A percentile compares a stretch with the other conserved stretches of the same genome.
Conservation (phyloP, 2,797 vertebrate genomes). For the Lacerta viridis region DNA sequence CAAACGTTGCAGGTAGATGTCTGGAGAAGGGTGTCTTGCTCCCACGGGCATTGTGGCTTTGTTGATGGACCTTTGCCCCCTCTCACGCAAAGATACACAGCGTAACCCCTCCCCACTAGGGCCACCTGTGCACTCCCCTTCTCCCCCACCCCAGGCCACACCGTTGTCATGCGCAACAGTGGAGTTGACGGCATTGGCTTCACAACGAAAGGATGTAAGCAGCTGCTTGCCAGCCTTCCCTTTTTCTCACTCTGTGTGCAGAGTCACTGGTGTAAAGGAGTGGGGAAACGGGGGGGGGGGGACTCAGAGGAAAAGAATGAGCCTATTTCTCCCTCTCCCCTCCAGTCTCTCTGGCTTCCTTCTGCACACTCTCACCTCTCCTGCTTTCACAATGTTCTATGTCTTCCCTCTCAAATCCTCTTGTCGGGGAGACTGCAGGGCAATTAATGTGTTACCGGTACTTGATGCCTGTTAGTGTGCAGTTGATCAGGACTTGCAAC, state of each 20-base stretch:
- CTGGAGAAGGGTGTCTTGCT: too few relatives aligned
- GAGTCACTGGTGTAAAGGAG: not conserved
- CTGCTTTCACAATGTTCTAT: not conserved
- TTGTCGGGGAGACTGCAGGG: not conserved
- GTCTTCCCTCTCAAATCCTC: not conserved
- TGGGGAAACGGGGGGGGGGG: too few relatives aligned
- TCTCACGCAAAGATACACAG: too few relatives aligned
- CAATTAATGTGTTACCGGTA: not conserved
- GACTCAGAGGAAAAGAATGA: not conserved
- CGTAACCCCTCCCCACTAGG: too few relatives aligned
- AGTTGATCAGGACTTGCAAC: not conserved
- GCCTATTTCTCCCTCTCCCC: not conserved
- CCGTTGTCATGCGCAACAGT: too few relatives aligned
- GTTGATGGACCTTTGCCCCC: too few relatives aligned
- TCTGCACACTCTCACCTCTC: not conserved
- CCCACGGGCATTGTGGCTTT: too few relatives aligned
- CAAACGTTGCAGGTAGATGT: too few relatives aligned
- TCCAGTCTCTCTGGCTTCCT: too few relatives aligned
- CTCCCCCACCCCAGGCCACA: too few relatives aligned
- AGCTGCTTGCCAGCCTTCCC: not conserved
- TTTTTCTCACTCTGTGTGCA: not conserved
- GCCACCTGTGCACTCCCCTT: too few relatives aligned
- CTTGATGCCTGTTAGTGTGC: not conserved
- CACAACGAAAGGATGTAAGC: not conserved
- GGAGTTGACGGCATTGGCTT: too few relatives aligned